Conservation (phyloP, 2,888 invertebrate genomes). For the Cyaniris semiargus region DNA sequence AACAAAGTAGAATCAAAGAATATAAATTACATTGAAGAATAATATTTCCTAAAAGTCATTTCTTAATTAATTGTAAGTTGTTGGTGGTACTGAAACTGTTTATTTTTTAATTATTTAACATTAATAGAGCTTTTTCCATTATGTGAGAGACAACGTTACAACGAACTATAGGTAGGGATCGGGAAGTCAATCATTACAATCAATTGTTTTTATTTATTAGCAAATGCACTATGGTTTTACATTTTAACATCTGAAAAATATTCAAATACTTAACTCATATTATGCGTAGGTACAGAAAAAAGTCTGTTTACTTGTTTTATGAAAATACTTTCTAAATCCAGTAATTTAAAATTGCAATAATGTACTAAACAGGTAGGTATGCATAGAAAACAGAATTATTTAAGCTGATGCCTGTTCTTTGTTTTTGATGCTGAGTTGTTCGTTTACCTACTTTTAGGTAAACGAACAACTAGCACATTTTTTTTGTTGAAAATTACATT, state of each 20-base stretch:
- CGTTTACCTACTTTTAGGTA: too few species aligned
- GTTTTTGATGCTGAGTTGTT: too few species aligned
- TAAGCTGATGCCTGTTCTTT: background rate
- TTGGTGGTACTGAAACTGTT: background rate
- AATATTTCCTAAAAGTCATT: too few species aligned
- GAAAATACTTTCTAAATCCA: background rate
- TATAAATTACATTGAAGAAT: background rate
- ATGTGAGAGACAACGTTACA: conserved; percentile 24
- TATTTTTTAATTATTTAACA: background rate
- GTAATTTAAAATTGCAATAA: background rate
- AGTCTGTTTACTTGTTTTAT: background rate
- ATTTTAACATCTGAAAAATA: conserved; percentile 26
- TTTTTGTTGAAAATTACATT: background rate
- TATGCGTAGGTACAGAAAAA: too few species aligned
- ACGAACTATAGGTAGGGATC: background rate
- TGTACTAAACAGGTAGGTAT: background rate
- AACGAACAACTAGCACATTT: background rate
- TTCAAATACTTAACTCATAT: too few species aligned
- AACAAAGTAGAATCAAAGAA: background rate
- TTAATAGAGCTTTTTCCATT: background rate
- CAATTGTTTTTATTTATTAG: background rate
- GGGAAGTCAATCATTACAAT: background rate
- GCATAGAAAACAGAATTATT: background rate
- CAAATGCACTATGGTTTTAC: conserved; percentile 23
- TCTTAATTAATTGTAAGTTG: background rate